Conservation (phyloP, 2,888 invertebrate species). For the Hydroisotoma schaefferi region DNA sequence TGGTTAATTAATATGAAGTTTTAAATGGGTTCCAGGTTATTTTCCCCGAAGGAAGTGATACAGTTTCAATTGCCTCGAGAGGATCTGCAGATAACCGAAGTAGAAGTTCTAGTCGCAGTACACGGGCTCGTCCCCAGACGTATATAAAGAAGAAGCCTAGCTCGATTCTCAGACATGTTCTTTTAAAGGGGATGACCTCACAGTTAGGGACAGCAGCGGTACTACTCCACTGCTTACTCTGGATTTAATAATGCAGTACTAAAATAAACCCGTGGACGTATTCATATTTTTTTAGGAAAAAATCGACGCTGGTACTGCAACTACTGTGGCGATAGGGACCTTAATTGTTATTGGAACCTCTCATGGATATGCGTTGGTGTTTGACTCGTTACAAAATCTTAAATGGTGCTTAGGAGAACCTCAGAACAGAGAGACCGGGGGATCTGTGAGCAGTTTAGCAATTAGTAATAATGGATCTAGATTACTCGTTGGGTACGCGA, state of each 20-base stretch:
- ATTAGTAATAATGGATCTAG: slow-evolving; percentile 84
- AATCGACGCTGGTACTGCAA: slow-evolving; percentile 83
- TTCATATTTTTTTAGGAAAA: slow-evolving; percentile 66
- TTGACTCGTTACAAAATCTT: slow-evolving; percentile 79
- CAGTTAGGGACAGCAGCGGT: slow-evolving; percentile 83
- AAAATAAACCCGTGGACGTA: not conserved
- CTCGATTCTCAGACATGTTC: slow-evolving; percentile 70
- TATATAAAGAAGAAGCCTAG: slow-evolving; percentile 52
- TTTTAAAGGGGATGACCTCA: slow-evolving; percentile 82
- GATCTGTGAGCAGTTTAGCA: slow-evolving; percentile 63
- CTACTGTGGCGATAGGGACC: slow-evolving; percentile 71
- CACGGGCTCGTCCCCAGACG: slow-evolving; percentile 23
- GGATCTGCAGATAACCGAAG: slow-evolving; percentile 49
- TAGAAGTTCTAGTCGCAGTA: slow-evolving; percentile 47
- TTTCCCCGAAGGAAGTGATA: slow-evolving; percentile 48
- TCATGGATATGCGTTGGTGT: slow-evolving; percentile 83
- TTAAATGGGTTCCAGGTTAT: no score
- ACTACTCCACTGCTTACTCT: no score
- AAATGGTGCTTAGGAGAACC: slow-evolving; percentile 74
- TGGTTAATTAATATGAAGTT: no score
- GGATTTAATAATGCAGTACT: no score
- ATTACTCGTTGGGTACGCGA: slow-evolving; percentile 72
- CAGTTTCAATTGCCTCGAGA: slow-evolving; percentile 50
- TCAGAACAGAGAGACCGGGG: slow-evolving; percentile 57
- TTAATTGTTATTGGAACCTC: slow-evolving; percentile 90